Percentiles rank a stretch among this genome's conserved stretches.
Evolutionary conservation across 1,140 invertebrate genomes (phyloP).

Genomic region (Popillia japonica): DNA sequence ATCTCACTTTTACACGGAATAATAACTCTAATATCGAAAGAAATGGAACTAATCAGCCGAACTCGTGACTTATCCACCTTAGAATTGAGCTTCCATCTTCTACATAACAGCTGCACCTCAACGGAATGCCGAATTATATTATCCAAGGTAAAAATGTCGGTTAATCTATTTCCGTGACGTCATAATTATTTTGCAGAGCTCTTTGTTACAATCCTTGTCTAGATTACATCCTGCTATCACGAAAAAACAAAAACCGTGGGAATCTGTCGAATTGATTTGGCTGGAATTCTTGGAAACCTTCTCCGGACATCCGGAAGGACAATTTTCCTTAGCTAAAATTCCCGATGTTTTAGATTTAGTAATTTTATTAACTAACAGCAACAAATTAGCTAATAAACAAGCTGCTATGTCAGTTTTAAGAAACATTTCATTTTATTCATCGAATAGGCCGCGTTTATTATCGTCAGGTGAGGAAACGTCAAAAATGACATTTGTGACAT

Average conservation of each 20-base stretch:
- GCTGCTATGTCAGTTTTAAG: constrained; percentile 55
- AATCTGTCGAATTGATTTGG: constrained; percentile 60
- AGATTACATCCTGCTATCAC: constrained; percentile 60
- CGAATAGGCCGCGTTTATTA: constrained; percentile 57
- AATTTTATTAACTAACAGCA: constrained; percentile 49
- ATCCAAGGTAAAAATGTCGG: constrained; percentile 60
- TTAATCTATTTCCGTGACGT: not conserved
- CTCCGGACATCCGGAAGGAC: constrained; percentile 61
- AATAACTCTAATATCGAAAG: constrained; percentile 60
- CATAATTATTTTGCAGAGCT: constrained; percentile 52
- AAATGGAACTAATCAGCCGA: constrained; percentile 62
- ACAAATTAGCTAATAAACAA: constrained; percentile 48
- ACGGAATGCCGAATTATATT: constrained; percentile 64
- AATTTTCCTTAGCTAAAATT: constrained; percentile 51
- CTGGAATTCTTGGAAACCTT: constrained; percentile 62
- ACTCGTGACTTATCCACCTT: constrained; percentile 60
- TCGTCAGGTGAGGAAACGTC: constrained; percentile 52
- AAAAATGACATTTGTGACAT: not conserved
- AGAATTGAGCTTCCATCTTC: constrained; percentile 62
- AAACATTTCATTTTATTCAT: constrained; percentile 59
- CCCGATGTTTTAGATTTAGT: constrained; percentile 54
- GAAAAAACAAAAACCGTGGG: constrained; percentile 60
- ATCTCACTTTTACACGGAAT: constrained; percentile 64
- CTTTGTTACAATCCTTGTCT: constrained; percentile 59
- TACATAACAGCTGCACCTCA: constrained; percentile 62